Base-by-base conservation (phyloP, 2,888 invertebrate species). In the Eubasilissa splendida region DNA sequence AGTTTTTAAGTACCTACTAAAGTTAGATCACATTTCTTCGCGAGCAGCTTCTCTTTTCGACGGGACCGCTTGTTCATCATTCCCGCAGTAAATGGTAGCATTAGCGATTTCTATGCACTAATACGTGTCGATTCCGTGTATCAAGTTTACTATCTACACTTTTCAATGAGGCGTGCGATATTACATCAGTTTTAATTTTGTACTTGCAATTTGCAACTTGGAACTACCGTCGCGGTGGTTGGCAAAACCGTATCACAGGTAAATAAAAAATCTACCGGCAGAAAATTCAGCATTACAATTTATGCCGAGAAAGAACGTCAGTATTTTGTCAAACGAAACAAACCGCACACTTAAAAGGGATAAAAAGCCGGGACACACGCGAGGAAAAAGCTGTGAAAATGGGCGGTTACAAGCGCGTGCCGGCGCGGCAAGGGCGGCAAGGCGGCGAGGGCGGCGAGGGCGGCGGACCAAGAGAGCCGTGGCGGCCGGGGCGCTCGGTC, bases 371-470 rank as follows among this genome's bases (percentile, higher is more conserved):
- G 14, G 14, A n/a, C 22, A n/a, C 8, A 11, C 22, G 3, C 60
- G 33, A 65, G 65, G 65, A 7, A 12, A 42, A n/a, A 11, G 12
- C 58, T 12, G 71, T 71, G 71, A 71, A 71, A 56, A 71, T 60
- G 50, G 59, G 10, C 50, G 22, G 63, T 59, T 10, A 75, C 50
- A 53, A 63, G 53, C 14, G 58, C 52, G 59, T 59, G 73, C 42
- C 22, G 58, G 75, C 50, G 33, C 50, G 59, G 59, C 31, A 8
- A 52, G 42, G 8, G 31, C 56, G 77, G 68, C n/a, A 52, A 54
- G 8, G 31, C 56, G 77, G 68, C n/a, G 14, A 54, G 73, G 60
- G 71, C 71, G 71, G 77, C 77, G 71, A 53, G 77, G 50, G 60
- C 52, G 52, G 52, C 77, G 14, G 42, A n/a, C 56, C 50, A 68